These are phyloP conservation scores for Yponomeuta sedellus DNA, from an alignment of 2,888 invertebrate species.

Conservation along the genomic window DNA sequence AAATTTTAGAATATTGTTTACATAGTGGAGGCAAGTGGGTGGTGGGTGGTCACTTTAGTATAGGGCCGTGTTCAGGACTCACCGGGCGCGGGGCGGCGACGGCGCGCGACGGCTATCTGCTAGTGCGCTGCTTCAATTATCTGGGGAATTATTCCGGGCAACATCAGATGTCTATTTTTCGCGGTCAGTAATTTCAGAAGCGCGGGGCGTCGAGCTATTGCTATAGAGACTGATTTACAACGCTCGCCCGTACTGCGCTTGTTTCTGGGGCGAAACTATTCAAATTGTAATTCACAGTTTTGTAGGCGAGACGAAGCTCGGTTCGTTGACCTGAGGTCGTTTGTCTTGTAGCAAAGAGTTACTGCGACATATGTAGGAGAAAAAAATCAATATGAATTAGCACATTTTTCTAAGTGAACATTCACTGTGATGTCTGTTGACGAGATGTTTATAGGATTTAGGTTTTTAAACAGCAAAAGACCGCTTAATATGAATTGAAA, in stretches of 20 bases:
- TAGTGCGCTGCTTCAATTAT: slow-evolving; percentile 59
- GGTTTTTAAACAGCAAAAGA: neutral
- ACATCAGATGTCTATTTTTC: slow-evolving; percentile 70
- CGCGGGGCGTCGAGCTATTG: slow-evolving; percentile 44
- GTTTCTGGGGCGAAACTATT: slow-evolving; percentile 59
- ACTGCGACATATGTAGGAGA: slow-evolving; percentile 23
- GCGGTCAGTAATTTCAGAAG: slow-evolving; percentile 48
- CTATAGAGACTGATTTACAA: slow-evolving; percentile 60
- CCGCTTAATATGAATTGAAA: slow-evolving; percentile 12
- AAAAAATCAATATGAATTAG: neutral
- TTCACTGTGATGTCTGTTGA: neutral
- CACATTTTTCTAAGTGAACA: neutral
- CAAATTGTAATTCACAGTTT: slow-evolving; percentile 18
- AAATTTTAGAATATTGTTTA: slow-evolving; percentile 5
- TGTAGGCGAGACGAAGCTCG: slow-evolving; percentile 26
- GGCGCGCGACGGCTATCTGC: slow-evolving; percentile 47
- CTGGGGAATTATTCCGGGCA: slow-evolving; percentile 57
- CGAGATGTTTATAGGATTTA: neutral
- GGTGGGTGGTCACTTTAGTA: neutral
- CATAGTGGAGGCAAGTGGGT: slow-evolving; percentile 3
- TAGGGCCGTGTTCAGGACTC: slow-evolving; percentile 34
- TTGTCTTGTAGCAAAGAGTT: slow-evolving; percentile 16
- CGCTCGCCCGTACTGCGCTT: slow-evolving; percentile 38
- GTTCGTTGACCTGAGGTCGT: slow-evolving; percentile 48
- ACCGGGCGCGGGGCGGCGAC: slow-evolving; percentile 44